Evolutionary conservation across 2,797 vertebrate genomes (phyloP).

Genomic region (Sebastes ruberrimus): DNA sequence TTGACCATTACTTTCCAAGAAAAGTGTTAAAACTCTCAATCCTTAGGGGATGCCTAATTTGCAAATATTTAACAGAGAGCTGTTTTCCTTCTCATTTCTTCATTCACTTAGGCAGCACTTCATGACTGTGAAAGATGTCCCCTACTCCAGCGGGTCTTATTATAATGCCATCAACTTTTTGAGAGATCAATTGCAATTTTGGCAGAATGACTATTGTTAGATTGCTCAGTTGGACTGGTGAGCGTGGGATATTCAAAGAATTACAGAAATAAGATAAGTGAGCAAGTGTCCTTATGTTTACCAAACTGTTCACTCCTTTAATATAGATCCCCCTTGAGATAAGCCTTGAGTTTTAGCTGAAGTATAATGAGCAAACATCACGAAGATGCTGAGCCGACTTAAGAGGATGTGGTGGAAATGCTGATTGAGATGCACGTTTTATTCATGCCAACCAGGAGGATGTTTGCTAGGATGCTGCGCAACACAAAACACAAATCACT

Average conservation of each 20-base stretch:
- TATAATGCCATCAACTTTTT: slow-evolving; percentile 31
- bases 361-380: slow-evolving; percentile 31
- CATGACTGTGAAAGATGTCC: slow-evolving; percentile 1
- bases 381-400: background rate
- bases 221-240: background rate
- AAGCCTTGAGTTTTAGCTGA: slow-evolving; percentile 10
- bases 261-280: slow-evolving; percentile 25
- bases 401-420: slow-evolving; percentile 38
- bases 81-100: slow-evolving; percentile 3
- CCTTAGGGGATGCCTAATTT: slow-evolving; percentile 2
- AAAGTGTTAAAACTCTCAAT: background rate
- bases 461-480: slow-evolving; percentile 51
- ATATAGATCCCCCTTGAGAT: slow-evolving; percentile 27
- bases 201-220: background rate
- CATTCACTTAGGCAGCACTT: background rate
- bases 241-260: slow-evolving; percentile 36
- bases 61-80: background rate
- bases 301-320: slow-evolving; percentile 15
- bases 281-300: slow-evolving; percentile 32
- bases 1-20: background rate
- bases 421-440: slow-evolving; percentile 50
- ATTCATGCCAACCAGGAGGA: slow-evolving; percentile 35
- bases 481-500: slow-evolving; percentile 67
- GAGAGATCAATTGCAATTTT: slow-evolving; percentile 34
- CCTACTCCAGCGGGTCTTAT: slow-evolving; percentile 9